Evolutionary conservation across 2,888 invertebrate genomes (phyloP), one percentile per base, ranked within the genome.

Genomic region (Drosophila sordidapex): DNA sequence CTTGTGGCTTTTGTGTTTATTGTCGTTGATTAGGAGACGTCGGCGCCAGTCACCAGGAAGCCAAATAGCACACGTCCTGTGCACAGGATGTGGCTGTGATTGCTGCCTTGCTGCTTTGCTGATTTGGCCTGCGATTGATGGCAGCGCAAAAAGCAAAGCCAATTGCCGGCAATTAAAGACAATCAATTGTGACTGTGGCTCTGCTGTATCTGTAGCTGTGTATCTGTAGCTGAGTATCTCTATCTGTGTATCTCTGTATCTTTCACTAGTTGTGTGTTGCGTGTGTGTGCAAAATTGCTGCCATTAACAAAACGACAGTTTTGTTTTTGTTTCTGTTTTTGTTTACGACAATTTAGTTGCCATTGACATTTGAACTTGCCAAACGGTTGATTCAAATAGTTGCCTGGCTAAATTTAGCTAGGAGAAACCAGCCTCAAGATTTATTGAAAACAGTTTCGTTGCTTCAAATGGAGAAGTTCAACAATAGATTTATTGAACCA

Each of bases 351-450:
- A 88, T 82, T 89, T 73, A 84, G 63, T 82, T 88, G 83, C 81
- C 86, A 87, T 89, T 89, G 87, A 89, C 87, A 86, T 89, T 89
- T 87, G 89, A 87, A 89, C 87, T 82, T 86, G 83, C 52, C 53
- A 46, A 65, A 65, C 62, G 71, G 75, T 68, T 82, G 57, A n/a
- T 29, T 58, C 53, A 57, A 49, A 61, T 49, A 53, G 58, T 62
- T 54, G 53, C 13, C 35, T 35, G 11, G n/a, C 56, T 68, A 57
- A 49, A 67, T 68, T 33, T 36, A 48, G 67, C 54, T 52, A 13
- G 52, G 27, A 53, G 52, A 36, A 8, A 67, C 33, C 52, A 49
- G n/a, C 40, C 56, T 36, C 33, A 68, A 38, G 67, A 68, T 68
- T 68, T 68, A 68, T 68, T 33, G 52, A 56, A 65, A 67, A 66